Evolutionary conservation across 1,140 invertebrate species (phyloP), one percentile per base, ranked within the genome.

Genomic region (Eupristina koningsbergeri): DNA sequence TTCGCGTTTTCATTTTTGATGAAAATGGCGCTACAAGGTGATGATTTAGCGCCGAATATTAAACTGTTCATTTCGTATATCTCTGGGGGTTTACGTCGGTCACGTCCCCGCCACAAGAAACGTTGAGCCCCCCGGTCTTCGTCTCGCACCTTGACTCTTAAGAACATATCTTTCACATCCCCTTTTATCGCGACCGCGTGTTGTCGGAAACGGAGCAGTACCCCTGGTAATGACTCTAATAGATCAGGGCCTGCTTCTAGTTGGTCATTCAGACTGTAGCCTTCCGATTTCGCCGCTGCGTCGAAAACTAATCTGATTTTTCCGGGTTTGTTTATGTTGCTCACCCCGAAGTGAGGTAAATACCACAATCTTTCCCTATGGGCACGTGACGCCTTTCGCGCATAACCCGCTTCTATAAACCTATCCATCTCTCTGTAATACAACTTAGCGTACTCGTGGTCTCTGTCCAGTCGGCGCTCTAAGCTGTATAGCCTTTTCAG

Each of bases 331-430:
- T 45, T 73, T 31, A 36, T 3, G 39, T n/a, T 73, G 3, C 9
- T 22, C 17, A 73, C 69, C 19, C 39, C 69, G 29, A 41, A 73
- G 34, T 69, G 69, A 3, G 69, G 69, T 31, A 45, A 41, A 41
- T 41, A 73, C 69, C 69, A 73, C 8, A 41, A 6, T 9, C 29
- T 31, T 17, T 31, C 22, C 19, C 39, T 36, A 31, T 3, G 11
- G 29, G 39, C 17, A n/a, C 6, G 9, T 9, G 7, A 9, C 9
- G 34, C 31, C 39, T 31, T 41, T 31, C 26, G 26, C 19, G 86
- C 86, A 64, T 87, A 89, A 31, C 84, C 86, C 19, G 69, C 36
- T 26, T 76, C 8, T 26, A 86, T 71, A 11, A 87, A 86, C 39
- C 83, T 69, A 7, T 85, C 26, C 31, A 88, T 86, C 67, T 86